Evolutionary conservation across 2,113 vertebrate species (phyloP), one percentile per base, ranked within the genome.

Genomic region (Pitta sordida): DNA sequence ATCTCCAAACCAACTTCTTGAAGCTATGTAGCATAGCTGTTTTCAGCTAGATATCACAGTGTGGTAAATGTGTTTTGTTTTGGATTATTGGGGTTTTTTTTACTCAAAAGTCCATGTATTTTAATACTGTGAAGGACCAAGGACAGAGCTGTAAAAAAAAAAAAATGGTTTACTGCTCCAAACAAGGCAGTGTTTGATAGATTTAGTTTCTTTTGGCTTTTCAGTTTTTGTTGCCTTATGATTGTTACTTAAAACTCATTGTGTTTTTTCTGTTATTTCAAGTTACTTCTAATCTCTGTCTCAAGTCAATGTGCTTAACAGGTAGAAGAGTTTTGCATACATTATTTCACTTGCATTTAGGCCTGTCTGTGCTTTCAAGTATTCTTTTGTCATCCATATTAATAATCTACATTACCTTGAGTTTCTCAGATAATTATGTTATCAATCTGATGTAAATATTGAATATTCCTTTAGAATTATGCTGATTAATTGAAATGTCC

Each of bases 241-340:
- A 78, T 60, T 80, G 53, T 29, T 56, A n/a, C 67, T 49, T 90
- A 30, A 90, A 91, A 37, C 71, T 96, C 82, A 10, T 78, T 30
- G 4, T 4, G 0, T 1, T 60, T 56, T 83, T 86, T 17, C 11
- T 77, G 29, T 84, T 87, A 53, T 84, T 94, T 96, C 51, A 90
- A 37, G 87, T 41, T 46, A 32, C 11, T 58, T 59, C 32, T 68
- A 75, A 46, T 69, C 83, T 58, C 21, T 52, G 46, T 78, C 52
- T 77, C 49, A 94, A 96, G 52, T 79, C 65, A 63, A 93, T 85
- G 74, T 62, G 7, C 83, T 90, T 91, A 67, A 85, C 85, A 43
- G 8, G 36, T 36, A 78, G 55, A 94, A 87, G 46, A 67, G 34
- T 91, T 92, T 92, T 93, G 21, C 23, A 41, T 64, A 9, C 56